Evolutionary conservation across 2,888 invertebrate genomes (phyloP), one percentile per base, ranked within the genome.

Genomic region (Agonum fuliginosum): DNA sequence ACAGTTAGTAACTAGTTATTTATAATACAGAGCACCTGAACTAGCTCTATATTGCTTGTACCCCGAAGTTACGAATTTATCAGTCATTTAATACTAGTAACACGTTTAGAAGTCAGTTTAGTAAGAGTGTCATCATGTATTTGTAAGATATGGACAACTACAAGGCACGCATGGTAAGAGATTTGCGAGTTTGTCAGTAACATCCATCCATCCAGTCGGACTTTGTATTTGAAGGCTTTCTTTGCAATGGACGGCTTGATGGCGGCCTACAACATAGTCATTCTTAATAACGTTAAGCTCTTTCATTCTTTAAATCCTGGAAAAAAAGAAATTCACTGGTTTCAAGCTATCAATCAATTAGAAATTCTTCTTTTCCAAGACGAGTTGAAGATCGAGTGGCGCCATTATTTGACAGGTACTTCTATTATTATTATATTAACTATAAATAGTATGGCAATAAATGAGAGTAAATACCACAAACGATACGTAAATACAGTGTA

Each of bases 91-190:
- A n/a, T n/a, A n/a, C n/a, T n/a, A n/a, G n/a, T 30, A 46, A 71
- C 24, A 46, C 17, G 58, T 78, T 20, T 30, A 69, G 22, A 78
- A 62, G 34, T 71, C 58, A 71, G 19, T 24, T 73, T n/a, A 58
- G 24, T 54, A 34, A 70, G 58, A 70, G 70, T 71, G 19, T 34
- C 27, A 37, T 70, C 19, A 77, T 48, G n/a, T 12, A 14, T 30
- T 46, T 54, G 27, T 19, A 76, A 76, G 73, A 73, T 74, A 79
- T 78, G 73, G 12, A n/a, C 22, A n/a, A 51, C 62, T 46, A 78
- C 76, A 79, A 79, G 79, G 79, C 79, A 79, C 79, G 78, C 54
- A 17, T 24, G 62, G 74, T 77, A 69, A 73, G 58, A 54, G 24
- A 17, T 1, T 17, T 46, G 17, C 19, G 12, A 1, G 27, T 8